A percentile compares a stretch with the other conserved stretches of the same genome.
Evolutionary conservation across 2,113 vertebrate species (phyloP).

Genomic region (Ammodytes marinus): DNA sequence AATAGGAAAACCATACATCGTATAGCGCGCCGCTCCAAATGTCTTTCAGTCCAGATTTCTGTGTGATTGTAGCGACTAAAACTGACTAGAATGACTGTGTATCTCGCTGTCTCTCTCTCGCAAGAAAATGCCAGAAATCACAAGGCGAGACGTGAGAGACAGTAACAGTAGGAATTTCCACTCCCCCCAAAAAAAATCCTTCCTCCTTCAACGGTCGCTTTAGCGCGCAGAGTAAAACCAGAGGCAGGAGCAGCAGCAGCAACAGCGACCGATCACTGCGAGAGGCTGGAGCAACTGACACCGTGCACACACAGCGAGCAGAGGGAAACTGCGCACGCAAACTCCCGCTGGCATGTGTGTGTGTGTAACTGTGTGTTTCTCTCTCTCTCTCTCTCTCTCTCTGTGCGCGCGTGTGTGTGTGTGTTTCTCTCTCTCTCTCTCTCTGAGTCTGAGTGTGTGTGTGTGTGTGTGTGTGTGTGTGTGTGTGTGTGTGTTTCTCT

Average conservation of each 20-base stretch:
- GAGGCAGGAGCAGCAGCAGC: not conserved
- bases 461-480: too few species aligned
- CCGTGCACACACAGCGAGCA: constrained; percentile 56
- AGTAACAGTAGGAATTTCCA: constrained; percentile 57
- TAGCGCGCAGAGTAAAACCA: constrained; percentile 15
- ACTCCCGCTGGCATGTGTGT: constrained; percentile 37
- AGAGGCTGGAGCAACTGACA: constrained; percentile 67
- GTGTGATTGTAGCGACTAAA: too few species aligned
- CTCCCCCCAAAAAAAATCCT: constrained; percentile 60
- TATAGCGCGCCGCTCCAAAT: constrained; percentile 40
- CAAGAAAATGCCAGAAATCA: constrained; percentile 46
- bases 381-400: too few species aligned
- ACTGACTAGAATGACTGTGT: too few species aligned
- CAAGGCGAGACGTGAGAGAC: constrained; percentile 37
- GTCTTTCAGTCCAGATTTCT: constrained; percentile 10
- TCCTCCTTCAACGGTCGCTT: constrained; percentile 33
- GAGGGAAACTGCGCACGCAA: constrained; percentile 50
- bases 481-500: too few species aligned
- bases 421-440: too few species aligned
- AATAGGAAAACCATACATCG: constrained; percentile 16
- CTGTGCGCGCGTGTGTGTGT: too few species aligned
- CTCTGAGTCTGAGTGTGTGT: too few species aligned
- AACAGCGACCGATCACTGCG: constrained; percentile 25
- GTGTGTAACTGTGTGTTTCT: not conserved
- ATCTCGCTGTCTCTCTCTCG: too few species aligned